Evolutionary conservation across 2,113 vertebrate genomes (phyloP).

Genomic region (Edolisoma coerulescens): DNA sequence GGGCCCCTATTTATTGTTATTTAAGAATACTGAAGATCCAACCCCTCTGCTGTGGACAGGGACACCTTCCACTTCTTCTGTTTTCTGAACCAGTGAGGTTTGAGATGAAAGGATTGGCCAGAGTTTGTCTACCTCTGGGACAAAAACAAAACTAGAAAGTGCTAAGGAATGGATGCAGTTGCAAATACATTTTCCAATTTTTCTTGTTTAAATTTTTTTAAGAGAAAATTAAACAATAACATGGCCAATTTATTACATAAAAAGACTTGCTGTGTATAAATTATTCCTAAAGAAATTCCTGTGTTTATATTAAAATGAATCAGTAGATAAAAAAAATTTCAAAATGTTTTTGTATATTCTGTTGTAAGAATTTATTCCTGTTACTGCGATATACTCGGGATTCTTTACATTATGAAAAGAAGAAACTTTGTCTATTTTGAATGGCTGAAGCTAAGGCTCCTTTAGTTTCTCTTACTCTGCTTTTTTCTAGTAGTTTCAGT

Average conservation of each 20-base stretch:
- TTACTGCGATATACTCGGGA: slow-evolving; percentile 83
- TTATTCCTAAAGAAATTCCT: slow-evolving; percentile 83
- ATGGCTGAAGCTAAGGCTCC: slow-evolving; percentile 83
- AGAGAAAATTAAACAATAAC: slow-evolving; percentile 71
- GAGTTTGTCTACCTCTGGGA: slow-evolving; percentile 80
- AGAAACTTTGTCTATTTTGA: slow-evolving; percentile 87
- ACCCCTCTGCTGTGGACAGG: neutral
- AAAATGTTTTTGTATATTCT: slow-evolving; percentile 87
- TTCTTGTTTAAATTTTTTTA: slow-evolving; percentile 75
- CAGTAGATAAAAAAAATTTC: slow-evolving; percentile 77
- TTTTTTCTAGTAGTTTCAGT: slow-evolving; percentile 89
- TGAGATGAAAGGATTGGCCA: slow-evolving; percentile 72
- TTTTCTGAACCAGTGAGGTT: slow-evolving; percentile 77
- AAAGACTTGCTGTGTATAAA: slow-evolving; percentile 85
- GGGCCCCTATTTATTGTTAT: slow-evolving; percentile 63
- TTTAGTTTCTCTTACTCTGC: slow-evolving; percentile 87
- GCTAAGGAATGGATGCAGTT: slow-evolving; percentile 76
- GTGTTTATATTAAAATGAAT: slow-evolving; percentile 87
- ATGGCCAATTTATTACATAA: slow-evolving; percentile 85
- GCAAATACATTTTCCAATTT: slow-evolving; percentile 78
- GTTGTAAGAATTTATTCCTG: slow-evolving; percentile 88
- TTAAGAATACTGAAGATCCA: slow-evolving; percentile 36
- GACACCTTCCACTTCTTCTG: slow-evolving; percentile 49
- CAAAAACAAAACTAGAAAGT: slow-evolving; percentile 67
- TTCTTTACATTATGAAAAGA: slow-evolving; percentile 83